Evolutionary conservation across 2,113 vertebrate species (phyloP).

Genomic region (Rhinopithecus roxellana): DNA sequence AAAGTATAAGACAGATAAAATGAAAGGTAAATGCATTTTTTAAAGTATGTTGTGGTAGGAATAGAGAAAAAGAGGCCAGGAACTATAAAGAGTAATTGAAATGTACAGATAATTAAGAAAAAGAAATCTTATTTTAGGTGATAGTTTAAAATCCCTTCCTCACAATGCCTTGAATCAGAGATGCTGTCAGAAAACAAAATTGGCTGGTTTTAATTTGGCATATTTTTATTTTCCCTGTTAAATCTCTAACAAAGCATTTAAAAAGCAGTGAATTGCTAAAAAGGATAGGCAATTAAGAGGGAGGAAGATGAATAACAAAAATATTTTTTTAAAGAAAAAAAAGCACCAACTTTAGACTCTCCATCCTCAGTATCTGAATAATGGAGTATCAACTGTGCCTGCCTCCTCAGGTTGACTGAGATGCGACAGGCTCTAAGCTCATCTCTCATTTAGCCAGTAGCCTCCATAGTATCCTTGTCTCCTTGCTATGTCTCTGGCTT

Average conservation of each 20-base stretch:
- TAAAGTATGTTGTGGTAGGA: background rate
- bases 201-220: background rate
- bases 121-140: background rate
- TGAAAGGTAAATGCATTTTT: background rate
- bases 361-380: background rate
- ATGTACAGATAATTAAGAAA: conserved; percentile 26
- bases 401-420: background rate
- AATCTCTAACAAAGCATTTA: background rate
- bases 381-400: background rate
- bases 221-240: conserved; percentile 39
- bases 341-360: background rate
- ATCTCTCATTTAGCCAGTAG: background rate
- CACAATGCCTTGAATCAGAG: background rate
- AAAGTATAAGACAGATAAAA: conserved; percentile 2
- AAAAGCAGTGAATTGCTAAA: background rate
- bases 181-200: conserved; percentile 37
- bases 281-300: background rate
- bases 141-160: background rate
- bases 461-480: background rate
- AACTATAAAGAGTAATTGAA: background rate
- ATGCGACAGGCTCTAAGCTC: background rate
- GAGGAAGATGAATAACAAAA: background rate
- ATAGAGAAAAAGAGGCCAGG: background rate
- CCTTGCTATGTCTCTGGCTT: background rate
- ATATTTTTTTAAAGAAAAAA: background rate